A percentile compares a stretch with the other conserved stretches of the same genome.
phyloP scores from a whole-genome alignment of 2,113 vertebrate species.

The Theristicus caerulescens region DNA sequence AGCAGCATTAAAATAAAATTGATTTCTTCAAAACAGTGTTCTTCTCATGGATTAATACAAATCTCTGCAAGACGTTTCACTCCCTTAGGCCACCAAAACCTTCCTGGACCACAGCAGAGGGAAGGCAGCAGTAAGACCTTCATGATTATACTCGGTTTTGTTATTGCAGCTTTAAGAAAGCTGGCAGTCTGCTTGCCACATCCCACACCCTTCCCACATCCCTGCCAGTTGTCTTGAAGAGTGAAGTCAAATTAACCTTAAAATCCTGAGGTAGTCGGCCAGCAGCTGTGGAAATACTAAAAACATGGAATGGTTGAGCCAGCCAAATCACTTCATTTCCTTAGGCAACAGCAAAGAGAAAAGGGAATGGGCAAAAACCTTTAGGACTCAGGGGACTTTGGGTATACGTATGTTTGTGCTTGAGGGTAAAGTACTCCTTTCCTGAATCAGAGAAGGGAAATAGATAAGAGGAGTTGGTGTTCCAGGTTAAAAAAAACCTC shows the following conservation, averaged over 20 bases:
- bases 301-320: constrained; percentile 29
- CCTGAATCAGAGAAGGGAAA: constrained; percentile 1
- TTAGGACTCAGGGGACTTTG: neutral
- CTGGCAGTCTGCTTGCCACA: constrained; percentile 49
- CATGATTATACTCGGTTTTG: neutral
- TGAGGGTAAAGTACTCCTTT: neutral
- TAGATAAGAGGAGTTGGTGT: neutral
- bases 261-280: constrained; percentile 42
- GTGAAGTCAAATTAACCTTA: constrained; percentile 61
- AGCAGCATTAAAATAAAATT: neutral
- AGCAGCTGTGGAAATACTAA: constrained; percentile 56
- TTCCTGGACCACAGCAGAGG: neutral
- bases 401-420: neutral
- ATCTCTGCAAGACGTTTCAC: neutral
- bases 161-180: constrained; percentile 51
- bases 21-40: neutral
- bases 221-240: constrained; percentile 59
- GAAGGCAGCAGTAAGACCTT: constrained; percentile 16
- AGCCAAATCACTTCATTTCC: constrained; percentile 55
- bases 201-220: constrained; percentile 61
- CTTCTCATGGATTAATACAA: neutral
- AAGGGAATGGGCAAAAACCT: neutral
- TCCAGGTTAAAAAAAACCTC: neutral
- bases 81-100: neutral
- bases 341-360: constrained; percentile 7